Evolutionary conservation across 1,140 invertebrate genomes (phyloP).

Genomic region (Trichonephila inaurata): DNA sequence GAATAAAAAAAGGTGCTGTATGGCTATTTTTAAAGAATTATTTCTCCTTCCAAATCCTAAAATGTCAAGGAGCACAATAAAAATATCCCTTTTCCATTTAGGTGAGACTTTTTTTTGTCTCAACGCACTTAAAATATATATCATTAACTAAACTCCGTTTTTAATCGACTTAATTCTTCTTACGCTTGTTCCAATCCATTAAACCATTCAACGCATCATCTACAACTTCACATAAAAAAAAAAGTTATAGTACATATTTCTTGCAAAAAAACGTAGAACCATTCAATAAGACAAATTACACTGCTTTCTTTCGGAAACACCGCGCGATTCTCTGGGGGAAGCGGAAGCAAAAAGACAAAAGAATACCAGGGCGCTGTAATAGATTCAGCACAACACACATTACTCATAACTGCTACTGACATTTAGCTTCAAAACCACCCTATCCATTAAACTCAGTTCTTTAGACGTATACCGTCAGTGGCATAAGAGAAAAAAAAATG

Average conservation of each 20-base stretch:
- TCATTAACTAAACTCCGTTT: not conserved
- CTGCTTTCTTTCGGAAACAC: not conserved
- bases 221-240: not conserved
- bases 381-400: not conserved
- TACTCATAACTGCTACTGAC: constrained; percentile 21
- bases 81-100: no score
- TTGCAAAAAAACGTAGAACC: not conserved
- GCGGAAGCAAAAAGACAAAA: not conserved
- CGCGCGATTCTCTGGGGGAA: not conserved
- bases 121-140: not conserved
- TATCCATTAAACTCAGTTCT: not conserved
- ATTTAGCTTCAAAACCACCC: not conserved
- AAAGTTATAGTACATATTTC: not conserved
- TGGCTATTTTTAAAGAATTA: no score
- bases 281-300: constrained; percentile 13
- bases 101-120: no score
- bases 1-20: no score
- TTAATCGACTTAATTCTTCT: not conserved
- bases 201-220: not conserved
- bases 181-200: not conserved
- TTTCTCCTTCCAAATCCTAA: no score
- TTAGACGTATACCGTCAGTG: not conserved
- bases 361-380: not conserved
- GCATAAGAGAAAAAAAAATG: not conserved
- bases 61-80: no score